Percentiles rank a stretch among this genome's conserved stretches.
Conservation (phyloP, 1,140 invertebrate genomes). For the Anastrepha obliqua region DNA sequence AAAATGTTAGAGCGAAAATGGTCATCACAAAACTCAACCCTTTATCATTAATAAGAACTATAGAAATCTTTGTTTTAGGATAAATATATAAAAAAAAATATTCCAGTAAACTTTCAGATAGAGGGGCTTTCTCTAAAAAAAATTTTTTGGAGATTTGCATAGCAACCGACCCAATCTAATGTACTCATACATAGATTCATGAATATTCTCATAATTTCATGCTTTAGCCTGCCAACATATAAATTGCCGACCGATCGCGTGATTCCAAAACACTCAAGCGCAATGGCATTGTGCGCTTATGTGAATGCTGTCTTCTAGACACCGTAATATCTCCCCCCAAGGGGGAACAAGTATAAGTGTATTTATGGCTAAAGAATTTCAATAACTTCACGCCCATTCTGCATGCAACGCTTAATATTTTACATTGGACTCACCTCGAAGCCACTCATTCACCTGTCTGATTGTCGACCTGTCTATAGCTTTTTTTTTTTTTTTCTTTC, state of each 20-base stretch:
- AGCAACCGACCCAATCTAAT: no score
- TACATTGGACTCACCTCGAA: background rate
- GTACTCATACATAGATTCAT: no score
- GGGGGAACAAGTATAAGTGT: background rate
- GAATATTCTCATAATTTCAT: background rate
- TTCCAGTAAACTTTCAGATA: no score
- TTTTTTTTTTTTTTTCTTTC: background rate
- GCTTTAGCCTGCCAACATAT: background rate
- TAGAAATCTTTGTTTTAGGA: no score
- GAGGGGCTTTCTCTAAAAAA: no score
- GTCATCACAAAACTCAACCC: no score
- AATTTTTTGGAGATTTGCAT: no score
- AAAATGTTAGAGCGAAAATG: no score
- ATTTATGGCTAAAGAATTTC: background rate
- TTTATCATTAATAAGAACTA: no score
- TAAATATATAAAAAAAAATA: no score
- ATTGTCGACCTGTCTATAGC: slow-evolving; percentile 12
- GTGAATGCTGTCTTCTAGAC: background rate
- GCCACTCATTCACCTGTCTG: slow-evolving; percentile 47
- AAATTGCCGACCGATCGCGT: background rate
- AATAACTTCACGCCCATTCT: slow-evolving; percentile 37
- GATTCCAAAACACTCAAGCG: background rate
- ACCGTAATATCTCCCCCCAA: no score
- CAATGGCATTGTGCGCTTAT: no score
- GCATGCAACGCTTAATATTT: background rate